Percentiles rank a stretch among this genome's conserved stretches.
phyloP scores from a whole-genome alignment of 2,113 vertebrate species.

The Tetraodon nigroviridis region DNA sequence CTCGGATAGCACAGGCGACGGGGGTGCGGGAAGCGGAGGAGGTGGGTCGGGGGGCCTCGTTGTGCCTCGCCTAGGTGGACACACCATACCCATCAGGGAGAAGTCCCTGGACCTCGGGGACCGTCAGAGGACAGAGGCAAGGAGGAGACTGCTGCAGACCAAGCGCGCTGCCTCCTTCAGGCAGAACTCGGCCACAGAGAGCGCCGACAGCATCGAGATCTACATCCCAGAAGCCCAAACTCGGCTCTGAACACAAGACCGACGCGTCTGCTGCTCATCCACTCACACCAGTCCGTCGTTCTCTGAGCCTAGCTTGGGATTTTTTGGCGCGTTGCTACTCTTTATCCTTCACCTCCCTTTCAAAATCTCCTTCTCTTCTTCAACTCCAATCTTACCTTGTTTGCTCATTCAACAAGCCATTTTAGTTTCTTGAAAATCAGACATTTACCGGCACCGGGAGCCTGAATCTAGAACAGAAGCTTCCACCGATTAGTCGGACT shows the following conservation, averaged over 20 bases:
- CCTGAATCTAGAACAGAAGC: conserved; percentile 44
- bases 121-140: conserved; percentile 91
- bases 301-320: conserved; percentile 36
- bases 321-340: conserved; percentile 8
- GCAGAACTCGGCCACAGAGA: conserved; percentile 98
- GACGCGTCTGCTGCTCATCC: conserved; percentile 7
- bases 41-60: conserved; percentile 61
- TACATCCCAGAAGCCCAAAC: conserved; percentile 99
- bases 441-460: conserved; percentile 48
- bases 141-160: conserved; percentile 91
- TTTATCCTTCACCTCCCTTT: conserved; percentile 17
- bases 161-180: conserved; percentile 93
- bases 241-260: conserved; percentile 82
- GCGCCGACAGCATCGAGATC: conserved; percentile 99
- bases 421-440: conserved; percentile 59
- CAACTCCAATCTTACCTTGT: conserved; percentile 22
- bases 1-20: conserved; percentile 63
- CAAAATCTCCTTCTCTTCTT: conserved; percentile 20
- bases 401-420: conserved; percentile 53
- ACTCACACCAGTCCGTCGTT: conserved; percentile 26
- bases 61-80: conserved; percentile 64
- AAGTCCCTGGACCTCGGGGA: conserved; percentile 81
- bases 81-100: conserved; percentile 71
- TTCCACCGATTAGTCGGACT: conserved; percentile 32
- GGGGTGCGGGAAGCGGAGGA: conserved; percentile 38